A percentile compares a stretch with the other conserved stretches of the same genome.
Conservation (phyloP, 2,888 invertebrate genomes). For the Coelinius sp. region DNA sequence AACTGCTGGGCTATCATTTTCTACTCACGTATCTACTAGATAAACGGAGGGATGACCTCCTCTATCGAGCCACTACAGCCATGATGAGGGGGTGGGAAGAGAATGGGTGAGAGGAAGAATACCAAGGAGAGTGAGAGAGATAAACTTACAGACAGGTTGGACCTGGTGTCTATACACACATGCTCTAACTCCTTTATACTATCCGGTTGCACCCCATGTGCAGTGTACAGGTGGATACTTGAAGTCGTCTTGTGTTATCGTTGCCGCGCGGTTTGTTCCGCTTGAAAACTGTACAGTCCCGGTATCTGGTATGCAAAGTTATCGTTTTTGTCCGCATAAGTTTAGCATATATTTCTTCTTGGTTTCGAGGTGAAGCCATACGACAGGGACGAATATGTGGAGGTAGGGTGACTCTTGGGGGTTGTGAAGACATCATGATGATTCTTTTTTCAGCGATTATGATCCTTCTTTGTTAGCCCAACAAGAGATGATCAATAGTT, state of each 20-base stretch:
- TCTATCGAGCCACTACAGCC: constrained; percentile 36
- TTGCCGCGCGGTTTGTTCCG: constrained; percentile 58
- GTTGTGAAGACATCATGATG: not conserved
- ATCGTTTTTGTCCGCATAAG: constrained; percentile 55
- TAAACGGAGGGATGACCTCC: constrained; percentile 43
- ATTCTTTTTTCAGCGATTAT: too few species aligned
- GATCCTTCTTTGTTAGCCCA: too few species aligned
- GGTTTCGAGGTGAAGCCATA: constrained; percentile 52
- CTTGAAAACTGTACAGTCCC: constrained; percentile 53
- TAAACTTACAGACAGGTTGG: constrained; percentile 24
- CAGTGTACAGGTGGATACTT: constrained; percentile 42
- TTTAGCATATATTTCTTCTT: constrained; percentile 63
- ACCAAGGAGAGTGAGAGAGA: constrained; percentile 30
- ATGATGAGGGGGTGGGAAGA: constrained; percentile 44
- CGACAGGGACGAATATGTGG: constrained; percentile 12
- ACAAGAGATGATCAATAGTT: too few species aligned
- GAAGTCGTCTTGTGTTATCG: constrained; percentile 47
- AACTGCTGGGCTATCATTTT: constrained; percentile 37
- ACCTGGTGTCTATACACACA: constrained; percentile 28
- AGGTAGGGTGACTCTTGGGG: not conserved
- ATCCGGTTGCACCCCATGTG: constrained; percentile 23
- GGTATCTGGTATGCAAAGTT: constrained; percentile 60
- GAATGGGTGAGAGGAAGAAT: not conserved
- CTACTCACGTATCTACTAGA: constrained; percentile 47
- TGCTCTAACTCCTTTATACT: constrained; percentile 11